Percentiles rank a stretch among this genome's conserved stretches.
phyloP scores from a whole-genome alignment of 2,797 vertebrate species.

The Xenentodon cancila region DNA sequence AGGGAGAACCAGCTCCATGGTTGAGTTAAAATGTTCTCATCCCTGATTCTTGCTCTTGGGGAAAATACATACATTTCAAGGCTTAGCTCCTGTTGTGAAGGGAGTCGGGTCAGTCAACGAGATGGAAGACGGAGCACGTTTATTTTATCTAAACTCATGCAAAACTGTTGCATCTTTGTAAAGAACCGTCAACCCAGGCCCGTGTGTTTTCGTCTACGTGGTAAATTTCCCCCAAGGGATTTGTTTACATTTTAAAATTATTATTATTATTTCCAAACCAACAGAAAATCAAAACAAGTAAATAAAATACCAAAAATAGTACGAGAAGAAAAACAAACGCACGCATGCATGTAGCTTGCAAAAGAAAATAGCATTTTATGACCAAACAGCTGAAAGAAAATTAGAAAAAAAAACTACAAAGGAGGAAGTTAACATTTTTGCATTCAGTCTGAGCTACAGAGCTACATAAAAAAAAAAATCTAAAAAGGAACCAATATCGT shows the following conservation, averaged over 20 bases:
- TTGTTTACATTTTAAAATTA: conserved; percentile 1
- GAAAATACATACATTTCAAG: conserved; percentile 52
- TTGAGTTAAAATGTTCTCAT: conserved; percentile 50
- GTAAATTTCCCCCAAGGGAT: background rate
- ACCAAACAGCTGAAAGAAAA: too few relatives aligned
- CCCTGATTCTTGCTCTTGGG: conserved; percentile 60
- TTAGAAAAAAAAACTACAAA: too few relatives aligned
- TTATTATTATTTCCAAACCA: background rate
- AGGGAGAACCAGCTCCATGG: conserved; percentile 32
- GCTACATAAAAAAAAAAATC: too few relatives aligned
- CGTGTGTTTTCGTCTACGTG: background rate
- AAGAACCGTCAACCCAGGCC: background rate
- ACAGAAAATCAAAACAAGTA: background rate
- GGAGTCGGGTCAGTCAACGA: conserved; percentile 14
- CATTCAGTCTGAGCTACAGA: too few relatives aligned
- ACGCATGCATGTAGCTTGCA: background rate
- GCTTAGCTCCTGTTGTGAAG: conserved; percentile 27
- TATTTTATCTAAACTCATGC: background rate
- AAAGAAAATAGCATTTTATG: background rate
- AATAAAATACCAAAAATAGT: background rate
- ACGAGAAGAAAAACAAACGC: background rate
- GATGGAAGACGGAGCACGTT: conserved; percentile 17
- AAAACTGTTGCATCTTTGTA: conserved; percentile 8
- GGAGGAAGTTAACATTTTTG: too few relatives aligned
- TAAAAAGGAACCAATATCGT: too few relatives aligned